Conservation (phyloP, 1,140 invertebrate species). For the Theocolax elegans region DNA sequence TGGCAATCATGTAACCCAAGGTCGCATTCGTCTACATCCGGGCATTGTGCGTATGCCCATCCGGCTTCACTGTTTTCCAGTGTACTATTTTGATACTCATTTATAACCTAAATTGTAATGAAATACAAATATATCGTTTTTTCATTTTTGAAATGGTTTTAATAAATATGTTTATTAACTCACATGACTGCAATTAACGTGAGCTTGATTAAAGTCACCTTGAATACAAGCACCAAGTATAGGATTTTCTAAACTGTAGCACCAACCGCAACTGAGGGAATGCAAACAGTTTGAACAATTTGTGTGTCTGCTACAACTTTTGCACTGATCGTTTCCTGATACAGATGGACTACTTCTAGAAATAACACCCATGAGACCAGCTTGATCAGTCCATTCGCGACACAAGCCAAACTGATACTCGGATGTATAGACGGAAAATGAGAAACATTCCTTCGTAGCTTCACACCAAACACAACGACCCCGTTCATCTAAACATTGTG, state of each 20-base stretch:
- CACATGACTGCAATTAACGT: conserved; percentile 73
- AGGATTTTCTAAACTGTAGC: conserved; percentile 87
- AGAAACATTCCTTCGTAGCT: conserved; percentile 89
- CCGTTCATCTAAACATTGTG: conserved; percentile 83
- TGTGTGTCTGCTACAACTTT: conserved; percentile 79
- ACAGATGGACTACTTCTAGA: conserved; percentile 56
- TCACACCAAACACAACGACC: conserved; percentile 96
- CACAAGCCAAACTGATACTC: conserved; percentile 94
- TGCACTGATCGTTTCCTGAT: conserved; percentile 75
- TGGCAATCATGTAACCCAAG: conserved; percentile 90
- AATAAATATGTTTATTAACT: conserved; percentile 13
- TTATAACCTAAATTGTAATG: conserved; percentile 52
- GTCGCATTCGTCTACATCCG: conserved; percentile 93
- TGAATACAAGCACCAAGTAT: conserved; percentile 83
- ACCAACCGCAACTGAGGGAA: conserved; percentile 93
- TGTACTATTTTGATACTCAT: conserved; percentile 66
- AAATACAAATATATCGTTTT: no score
- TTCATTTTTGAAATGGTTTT: no score
- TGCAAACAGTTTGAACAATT: conserved; percentile 86
- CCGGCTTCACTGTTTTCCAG: conserved; percentile 69
- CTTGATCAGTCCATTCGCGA: conserved; percentile 90
- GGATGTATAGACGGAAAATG: conserved; percentile 93
- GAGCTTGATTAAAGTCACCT: conserved; percentile 81
- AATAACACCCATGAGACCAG: conserved; percentile 66
- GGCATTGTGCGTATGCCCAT: conserved; percentile 93